Percentiles rank a stretch among this genome's conserved stretches.
These are phyloP conservation scores for Philaethria dido DNA, from an alignment of 2,888 invertebrate genomes.

Conservation along the genomic window DNA sequence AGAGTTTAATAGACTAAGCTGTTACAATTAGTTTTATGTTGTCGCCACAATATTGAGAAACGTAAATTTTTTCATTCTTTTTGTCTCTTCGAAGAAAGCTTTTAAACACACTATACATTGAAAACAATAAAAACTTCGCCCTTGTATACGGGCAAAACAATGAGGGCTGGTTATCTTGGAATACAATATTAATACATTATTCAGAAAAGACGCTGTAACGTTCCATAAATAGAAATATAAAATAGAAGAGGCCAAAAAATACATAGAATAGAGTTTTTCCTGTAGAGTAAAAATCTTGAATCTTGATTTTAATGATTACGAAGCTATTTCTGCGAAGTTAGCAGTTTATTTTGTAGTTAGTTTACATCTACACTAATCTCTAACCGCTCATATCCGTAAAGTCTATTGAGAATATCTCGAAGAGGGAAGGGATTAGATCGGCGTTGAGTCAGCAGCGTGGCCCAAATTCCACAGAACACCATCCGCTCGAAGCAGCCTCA, in stretches of 20 bases:
- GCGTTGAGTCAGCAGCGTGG: conserved; percentile 79
- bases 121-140: conserved; percentile 23
- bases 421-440: conserved; percentile 75
- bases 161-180: conserved; percentile 27
- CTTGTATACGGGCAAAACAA: conserved; percentile 34
- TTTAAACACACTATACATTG: conserved; percentile 19
- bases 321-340: conserved; percentile 17
- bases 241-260: not conserved
- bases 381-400: conserved; percentile 55
- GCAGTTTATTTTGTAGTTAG: conserved; percentile 26
- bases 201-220: conserved; percentile 10
- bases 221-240: not conserved
- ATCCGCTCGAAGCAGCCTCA: conserved; percentile 59
- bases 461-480: conserved; percentile 79
- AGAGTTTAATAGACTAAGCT: not conserved
- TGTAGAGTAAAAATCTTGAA: not conserved
- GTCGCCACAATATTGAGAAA: not conserved
- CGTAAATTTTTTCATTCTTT: not conserved
- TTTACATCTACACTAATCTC: conserved; percentile 26
- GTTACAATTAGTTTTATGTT: not conserved
- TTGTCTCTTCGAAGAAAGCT: not conserved
- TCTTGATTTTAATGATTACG: conserved; percentile 27
- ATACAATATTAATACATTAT: conserved; percentile 28
- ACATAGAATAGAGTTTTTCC: conserved; percentile 6
- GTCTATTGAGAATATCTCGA: conserved; percentile 60